A percentile compares a stretch with the other conserved stretches of the same genome.
Conservation (phyloP, 2,797 vertebrate species). For the Nyctalus aviator region DNA sequence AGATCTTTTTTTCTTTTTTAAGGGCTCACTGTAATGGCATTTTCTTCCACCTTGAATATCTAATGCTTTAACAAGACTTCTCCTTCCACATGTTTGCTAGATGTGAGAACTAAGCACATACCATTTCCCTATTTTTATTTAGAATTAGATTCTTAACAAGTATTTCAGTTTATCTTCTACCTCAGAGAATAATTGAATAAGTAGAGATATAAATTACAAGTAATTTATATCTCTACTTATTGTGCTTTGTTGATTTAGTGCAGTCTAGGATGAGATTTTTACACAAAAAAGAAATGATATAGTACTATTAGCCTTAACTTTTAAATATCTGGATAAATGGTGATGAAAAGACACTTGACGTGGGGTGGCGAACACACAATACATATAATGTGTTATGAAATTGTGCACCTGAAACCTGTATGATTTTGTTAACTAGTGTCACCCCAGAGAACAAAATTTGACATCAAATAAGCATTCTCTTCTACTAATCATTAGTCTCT, state of each 20-base stretch:
- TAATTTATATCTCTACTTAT: neutral
- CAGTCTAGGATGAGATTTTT: neutral
- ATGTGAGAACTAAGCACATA: neutral
- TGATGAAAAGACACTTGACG: neutral
- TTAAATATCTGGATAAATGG: neutral
- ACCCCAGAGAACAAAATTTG: too few species aligned
- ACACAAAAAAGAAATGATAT: neutral
- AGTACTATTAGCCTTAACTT: neutral
- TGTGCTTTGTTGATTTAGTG: conserved; percentile 6
- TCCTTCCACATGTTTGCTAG: neutral
- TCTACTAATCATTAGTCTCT: neutral
- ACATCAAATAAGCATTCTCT: neutral
- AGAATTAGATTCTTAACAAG: neutral
- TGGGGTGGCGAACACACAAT: neutral
- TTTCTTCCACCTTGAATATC: neutral
- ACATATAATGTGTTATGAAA: neutral
- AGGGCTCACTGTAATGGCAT: neutral
- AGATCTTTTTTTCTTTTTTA: neutral
- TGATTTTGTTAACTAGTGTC: neutral
- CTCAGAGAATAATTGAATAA: conserved; percentile 7
- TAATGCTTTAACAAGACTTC: neutral
- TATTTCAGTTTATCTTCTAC: conserved; percentile 42
- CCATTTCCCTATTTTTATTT: neutral
- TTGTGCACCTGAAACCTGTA: neutral
- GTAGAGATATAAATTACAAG: neutral